Evolutionary conservation across 2,113 vertebrate genomes (phyloP), one percentile per base, ranked within the genome.

Genomic region (Brachionichthys hirsutus): DNA sequence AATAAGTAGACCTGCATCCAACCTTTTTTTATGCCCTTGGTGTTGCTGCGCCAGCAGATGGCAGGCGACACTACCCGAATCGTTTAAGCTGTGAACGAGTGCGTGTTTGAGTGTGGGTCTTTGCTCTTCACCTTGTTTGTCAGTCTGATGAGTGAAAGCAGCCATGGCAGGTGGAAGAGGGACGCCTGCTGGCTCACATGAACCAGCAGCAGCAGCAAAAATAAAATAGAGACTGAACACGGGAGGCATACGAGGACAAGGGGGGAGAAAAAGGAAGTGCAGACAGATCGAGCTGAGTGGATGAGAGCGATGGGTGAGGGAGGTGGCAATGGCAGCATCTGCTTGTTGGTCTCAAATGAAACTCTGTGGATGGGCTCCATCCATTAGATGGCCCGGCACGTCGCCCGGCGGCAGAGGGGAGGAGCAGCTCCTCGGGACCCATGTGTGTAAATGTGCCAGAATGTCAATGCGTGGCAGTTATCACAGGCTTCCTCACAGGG

Each of bases 341-440:
- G 80, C 72, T 86, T 82, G 79, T 86, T 82, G 77, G 78, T 73
- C 70, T 73, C 67, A 83, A 77, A 81, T 86, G 77, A 83, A 84
- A 73, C 75, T 83, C 72, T 68, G 63, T 61, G 65, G 75, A 81
- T 30, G 61, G 73, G 72, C 60, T 78, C 61, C 70, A 73, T 83
- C 80, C 82, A 78, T 85, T 85, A 85, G 70, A 40, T 36, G 13
- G 62, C 54, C 75, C 57, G 80, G 76, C 82, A 30, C 51, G 68
- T 49, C 12, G 67, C 84, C 80, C 84, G 68, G 80, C 63, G 78
- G 71, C 76, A 61, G 60, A 76, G 66, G 69, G 12, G 44, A 59
- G 51, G 3, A 46, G 73, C 63, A 61, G 50, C 46, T 72, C 69
- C 64, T 70, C 52, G 48, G 75, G 57, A 77, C 42, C 43, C 73